Percentiles rank a stretch among this genome's conserved stretches.
These are phyloP conservation scores for Zaprionus obscuricornis DNA, from an alignment of 2,888 invertebrate species.

Conservation along the genomic window DNA sequence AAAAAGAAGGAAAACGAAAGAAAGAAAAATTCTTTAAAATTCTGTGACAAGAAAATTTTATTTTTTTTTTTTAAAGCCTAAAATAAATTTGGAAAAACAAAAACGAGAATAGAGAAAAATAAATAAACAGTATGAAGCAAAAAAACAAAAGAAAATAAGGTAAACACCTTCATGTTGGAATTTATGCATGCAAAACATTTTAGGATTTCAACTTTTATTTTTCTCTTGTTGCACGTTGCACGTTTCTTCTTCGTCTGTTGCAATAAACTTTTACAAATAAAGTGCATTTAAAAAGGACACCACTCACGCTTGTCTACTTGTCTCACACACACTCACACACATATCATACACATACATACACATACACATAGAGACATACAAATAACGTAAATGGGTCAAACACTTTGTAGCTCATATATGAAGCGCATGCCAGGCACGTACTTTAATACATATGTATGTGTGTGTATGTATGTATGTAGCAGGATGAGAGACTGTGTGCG, in stretches of 20 bases:
- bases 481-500: slow-evolving; percentile 1
- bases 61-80: too few relatives aligned
- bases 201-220: slow-evolving; percentile 19
- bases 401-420: slow-evolving; percentile 43
- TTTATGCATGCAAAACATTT: slow-evolving; percentile 28
- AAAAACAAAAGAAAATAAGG: not conserved
- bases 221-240: too few relatives aligned
- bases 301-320: slow-evolving; percentile 1
- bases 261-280: slow-evolving; percentile 49
- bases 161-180: slow-evolving; percentile 31
- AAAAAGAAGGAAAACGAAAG: too few relatives aligned
- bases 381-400: slow-evolving; percentile 59
- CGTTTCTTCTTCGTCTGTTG: slow-evolving; percentile 15
- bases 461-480: not conserved
- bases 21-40: too few relatives aligned
- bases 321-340: not conserved
- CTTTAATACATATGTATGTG: slow-evolving; percentile 9
- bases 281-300: slow-evolving; percentile 55
- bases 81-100: too few relatives aligned
- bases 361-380: not conserved
- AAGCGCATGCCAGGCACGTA: slow-evolving; percentile 57
- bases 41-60: too few relatives aligned
- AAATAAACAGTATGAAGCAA: not conserved
- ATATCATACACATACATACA: not conserved
- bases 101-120: too few relatives aligned